A percentile compares a stretch with the other conserved stretches of the same genome.
These are phyloP conservation scores for Cuculus canorus DNA, from an alignment of 2,797 vertebrate genomes.

Conservation along the genomic window DNA sequence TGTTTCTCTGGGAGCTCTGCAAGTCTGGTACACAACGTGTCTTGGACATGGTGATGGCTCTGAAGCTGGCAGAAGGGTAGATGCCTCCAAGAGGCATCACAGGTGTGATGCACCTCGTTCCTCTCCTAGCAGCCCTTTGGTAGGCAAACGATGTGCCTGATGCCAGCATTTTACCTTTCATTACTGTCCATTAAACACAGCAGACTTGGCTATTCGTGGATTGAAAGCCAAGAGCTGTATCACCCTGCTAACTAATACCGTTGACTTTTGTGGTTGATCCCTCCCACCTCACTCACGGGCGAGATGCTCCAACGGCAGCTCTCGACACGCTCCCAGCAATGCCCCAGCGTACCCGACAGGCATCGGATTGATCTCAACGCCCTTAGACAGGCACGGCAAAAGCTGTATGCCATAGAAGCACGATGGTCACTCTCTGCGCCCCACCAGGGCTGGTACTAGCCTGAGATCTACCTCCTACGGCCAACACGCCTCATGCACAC, in stretches of 20 bases:
- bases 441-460: background rate
- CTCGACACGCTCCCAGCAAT: background rate
- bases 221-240: background rate
- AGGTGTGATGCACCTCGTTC: background rate
- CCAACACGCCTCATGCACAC: rapidly evolving
- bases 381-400: background rate
- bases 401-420: background rate
- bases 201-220: background rate
- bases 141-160: background rate
- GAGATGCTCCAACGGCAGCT: background rate
- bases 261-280: background rate
- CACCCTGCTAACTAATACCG: constrained; percentile 4
- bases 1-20: background rate
- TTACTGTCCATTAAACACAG: background rate
- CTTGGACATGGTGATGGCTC: background rate
- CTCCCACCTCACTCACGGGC: background rate
- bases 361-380: rapidly evolving
- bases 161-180: background rate
- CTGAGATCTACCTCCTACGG: background rate
- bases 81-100: background rate
- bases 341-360: background rate
- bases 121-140: background rate
- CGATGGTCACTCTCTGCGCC: rapidly evolving
- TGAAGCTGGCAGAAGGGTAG: background rate
- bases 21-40: background rate